phyloP scores from a whole-genome alignment of 1,140 invertebrate genomes.

The Monomorium pharaonis region DNA sequence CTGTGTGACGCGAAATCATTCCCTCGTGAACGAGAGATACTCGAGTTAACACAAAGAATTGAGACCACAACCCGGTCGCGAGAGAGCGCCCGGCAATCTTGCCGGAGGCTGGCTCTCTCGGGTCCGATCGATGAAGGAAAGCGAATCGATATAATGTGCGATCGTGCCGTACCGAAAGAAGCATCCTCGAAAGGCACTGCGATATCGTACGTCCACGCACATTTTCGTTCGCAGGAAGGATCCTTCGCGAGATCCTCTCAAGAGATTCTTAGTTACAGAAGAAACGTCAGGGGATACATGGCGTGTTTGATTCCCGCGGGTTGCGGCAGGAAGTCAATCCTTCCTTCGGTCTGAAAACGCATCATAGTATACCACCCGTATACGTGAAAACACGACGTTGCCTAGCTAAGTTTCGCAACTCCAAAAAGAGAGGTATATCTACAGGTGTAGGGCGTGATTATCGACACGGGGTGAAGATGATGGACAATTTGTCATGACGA shows the following conservation, averaged over 20 bases:
- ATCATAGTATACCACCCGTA: constrained; percentile 68
- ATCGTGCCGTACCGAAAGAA: constrained; percentile 31
- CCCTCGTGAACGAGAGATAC: neutral
- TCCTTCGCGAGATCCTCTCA: constrained; percentile 25
- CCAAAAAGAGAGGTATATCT: neutral
- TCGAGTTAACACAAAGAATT: neutral
- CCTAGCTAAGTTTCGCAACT: constrained; percentile 43
- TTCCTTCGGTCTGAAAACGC: constrained; percentile 60
- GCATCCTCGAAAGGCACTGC: constrained; percentile 50
- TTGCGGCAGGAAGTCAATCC: constrained; percentile 59
- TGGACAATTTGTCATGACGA: neutral
- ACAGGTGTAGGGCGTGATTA: neutral
- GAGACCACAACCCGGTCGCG: neutral
- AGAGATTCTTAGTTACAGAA: constrained; percentile 17
- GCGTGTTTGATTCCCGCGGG: neutral
- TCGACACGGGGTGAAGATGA: neutral
- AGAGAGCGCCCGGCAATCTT: neutral
- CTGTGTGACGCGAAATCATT: neutral
- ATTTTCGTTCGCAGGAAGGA: constrained; percentile 59
- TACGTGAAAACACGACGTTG: constrained; percentile 75
- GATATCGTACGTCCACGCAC: constrained; percentile 61
- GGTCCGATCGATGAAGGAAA: constrained; percentile 14
- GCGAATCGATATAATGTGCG: constrained; percentile 16
- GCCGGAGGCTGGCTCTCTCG: neutral
- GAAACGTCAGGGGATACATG: constrained; percentile 35